Base-by-base conservation (phyloP, 2,113 vertebrate genomes). In the Scomber colias region DNA sequence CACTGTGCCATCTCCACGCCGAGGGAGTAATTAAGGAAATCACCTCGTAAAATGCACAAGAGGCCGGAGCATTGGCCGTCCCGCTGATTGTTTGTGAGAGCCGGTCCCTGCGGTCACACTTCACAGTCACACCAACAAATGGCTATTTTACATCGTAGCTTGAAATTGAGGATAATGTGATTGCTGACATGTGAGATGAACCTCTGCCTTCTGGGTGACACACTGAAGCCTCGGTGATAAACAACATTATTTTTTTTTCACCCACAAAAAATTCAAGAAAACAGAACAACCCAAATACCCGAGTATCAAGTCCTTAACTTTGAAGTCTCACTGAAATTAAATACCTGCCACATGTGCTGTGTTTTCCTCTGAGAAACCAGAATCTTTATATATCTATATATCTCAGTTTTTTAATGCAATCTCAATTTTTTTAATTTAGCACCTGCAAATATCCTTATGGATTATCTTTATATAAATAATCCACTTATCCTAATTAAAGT, bases 51-150 rank as follows among this genome's bases (percentile, higher is more conserved):
- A 27, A 40, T 65, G 60, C 40, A 7, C 53, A 17, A 2, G 51
- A 50, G 46, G 60, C 75, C 3, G 0, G 7, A 49, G 48, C 63
- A 0, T 27, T 27, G 71, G 5, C 27, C 17, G 3, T 85, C 74
- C 71, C 2, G 12, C 10, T 40, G 75, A 79, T 63, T 63, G 0
- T 74, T 87, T 75, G 85, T 83, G 83, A 94, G 90, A 92, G 93
- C 90, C 71, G 73, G 84, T 55, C 60, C 12, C 11, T 24, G 87
- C 77, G 77, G 57, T 49, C 4, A 16, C 54, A 48, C 0, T 24
- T 71, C 67, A 5, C 0, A 55, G 88, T 88, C 92, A 73, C 90
- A 89, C 82, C 80, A 82, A 84, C 84, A 86, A 90, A 90, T 12
- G 80, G 88, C 78, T 24, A 62, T 79, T 63, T 80, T 89, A 86